These are phyloP conservation scores for Chironomus striatipennis DNA, from an alignment of 1,140 invertebrate species.

Conservation along the genomic window DNA sequence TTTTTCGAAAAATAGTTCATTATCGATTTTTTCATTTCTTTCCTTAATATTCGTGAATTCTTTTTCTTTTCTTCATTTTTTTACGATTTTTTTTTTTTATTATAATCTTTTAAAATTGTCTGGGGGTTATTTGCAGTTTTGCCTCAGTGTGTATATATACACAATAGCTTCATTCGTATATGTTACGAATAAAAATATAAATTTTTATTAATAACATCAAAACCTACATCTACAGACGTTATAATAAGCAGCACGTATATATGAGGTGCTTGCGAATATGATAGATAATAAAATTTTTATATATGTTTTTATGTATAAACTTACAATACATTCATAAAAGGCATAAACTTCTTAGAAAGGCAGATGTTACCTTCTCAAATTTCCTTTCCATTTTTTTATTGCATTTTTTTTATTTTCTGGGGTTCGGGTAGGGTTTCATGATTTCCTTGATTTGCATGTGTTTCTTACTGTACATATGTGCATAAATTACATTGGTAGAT, in stretches of 20 bases:
- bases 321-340: no score
- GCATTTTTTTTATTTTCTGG: background rate
- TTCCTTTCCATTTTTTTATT: background rate
- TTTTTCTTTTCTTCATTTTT: constrained; percentile 29
- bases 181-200: no score
- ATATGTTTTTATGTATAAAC: no score
- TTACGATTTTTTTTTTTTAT: constrained; percentile 24
- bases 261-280: no score
- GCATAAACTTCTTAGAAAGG: background rate
- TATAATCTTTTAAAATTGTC: background rate
- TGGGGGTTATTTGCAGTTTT: background rate
- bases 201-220: no score
- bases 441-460: no score
- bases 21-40: constrained; percentile 14
- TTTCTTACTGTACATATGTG: no score
- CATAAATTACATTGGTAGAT: no score
- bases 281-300: no score
- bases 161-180: background rate
- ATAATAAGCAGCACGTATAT: no score
- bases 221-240: no score
- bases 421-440: no score
- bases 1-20: background rate
- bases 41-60: background rate
- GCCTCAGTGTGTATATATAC: background rate
- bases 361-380: background rate